A percentile compares a stretch with the other conserved stretches of the same genome.
Evolutionary conservation across 1,140 invertebrate species (phyloP).

Genomic region (Nymphalis io): DNA sequence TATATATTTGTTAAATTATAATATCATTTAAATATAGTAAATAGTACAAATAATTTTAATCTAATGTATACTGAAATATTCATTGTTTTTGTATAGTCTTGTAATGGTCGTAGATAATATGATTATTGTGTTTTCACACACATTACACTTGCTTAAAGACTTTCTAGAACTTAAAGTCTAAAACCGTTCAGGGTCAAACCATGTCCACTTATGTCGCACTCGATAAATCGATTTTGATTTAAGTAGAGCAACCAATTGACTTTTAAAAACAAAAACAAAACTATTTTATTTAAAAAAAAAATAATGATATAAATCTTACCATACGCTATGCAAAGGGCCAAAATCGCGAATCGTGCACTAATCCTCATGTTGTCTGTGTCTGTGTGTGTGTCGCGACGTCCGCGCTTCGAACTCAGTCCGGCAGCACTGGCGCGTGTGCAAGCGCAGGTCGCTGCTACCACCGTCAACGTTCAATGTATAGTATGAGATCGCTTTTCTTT

Average conservation of each 20-base stretch:
- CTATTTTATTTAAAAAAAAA: background rate
- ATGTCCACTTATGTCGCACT: constrained; percentile 5
- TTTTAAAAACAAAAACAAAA: background rate
- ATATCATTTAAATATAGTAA: no score
- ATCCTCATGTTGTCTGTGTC: constrained; percentile 52
- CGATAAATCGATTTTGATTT: constrained; percentile 8
- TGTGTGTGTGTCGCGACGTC: constrained; percentile 56
- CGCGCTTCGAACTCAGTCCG: constrained; percentile 55
- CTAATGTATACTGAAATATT: no score
- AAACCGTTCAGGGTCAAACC: constrained; percentile 17
- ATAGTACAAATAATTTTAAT: no score
- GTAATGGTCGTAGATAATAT: no score
- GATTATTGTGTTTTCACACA: background rate
- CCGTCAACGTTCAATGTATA: constrained; percentile 48
- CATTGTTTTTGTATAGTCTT: no score
- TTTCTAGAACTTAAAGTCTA: constrained; percentile 22
- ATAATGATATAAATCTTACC: constrained; percentile 53
- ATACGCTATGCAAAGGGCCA: constrained; percentile 56
- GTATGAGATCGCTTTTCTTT: constrained; percentile 38
- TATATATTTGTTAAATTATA: no score
- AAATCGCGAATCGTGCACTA: constrained; percentile 55
- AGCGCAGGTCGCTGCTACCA: constrained; percentile 41
- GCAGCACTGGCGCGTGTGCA: constrained; percentile 60
- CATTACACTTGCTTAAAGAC: background rate
- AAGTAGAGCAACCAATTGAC: constrained; percentile 10